Conservation (phyloP, 2,888 invertebrate genomes). For the Brachyptera risi region DNA sequence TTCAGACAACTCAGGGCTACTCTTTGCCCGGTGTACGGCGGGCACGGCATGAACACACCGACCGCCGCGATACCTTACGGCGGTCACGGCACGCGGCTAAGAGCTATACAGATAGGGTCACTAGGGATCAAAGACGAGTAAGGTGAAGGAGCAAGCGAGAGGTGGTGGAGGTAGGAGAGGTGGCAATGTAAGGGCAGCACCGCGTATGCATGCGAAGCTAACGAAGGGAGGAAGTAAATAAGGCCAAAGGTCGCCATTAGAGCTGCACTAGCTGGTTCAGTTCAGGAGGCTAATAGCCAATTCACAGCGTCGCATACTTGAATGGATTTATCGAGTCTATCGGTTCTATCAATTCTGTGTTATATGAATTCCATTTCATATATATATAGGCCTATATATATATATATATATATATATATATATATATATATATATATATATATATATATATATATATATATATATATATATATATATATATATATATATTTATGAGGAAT, state of each 20-base stretch:
- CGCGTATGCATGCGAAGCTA: conserved; percentile 42
- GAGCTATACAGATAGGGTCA: conserved; percentile 27
- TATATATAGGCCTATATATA: no score
- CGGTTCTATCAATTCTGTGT: no score
- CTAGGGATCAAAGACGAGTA: conserved; percentile 38
- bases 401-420: no score
- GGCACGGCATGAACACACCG: no score
- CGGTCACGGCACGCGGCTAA: conserved; percentile 27
- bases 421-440: no score
- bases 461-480: no score
- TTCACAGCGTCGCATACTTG: conserved; percentile 40
- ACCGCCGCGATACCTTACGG: conserved; percentile 25
- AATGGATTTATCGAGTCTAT: conserved; percentile 34
- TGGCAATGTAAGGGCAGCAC: no score
- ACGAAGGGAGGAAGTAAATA: conserved; percentile 36
- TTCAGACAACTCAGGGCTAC: conserved; percentile 35
- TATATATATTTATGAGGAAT: no score
- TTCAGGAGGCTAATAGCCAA: conserved; percentile 49
- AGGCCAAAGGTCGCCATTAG: conserved; percentile 47
- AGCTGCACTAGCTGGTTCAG: conserved; percentile 45
- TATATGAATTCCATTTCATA: no score
- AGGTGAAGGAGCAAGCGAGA: conserved; percentile 39
- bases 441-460: no score
- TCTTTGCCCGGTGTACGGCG: conserved; percentile 13
- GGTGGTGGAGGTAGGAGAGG: conserved; percentile 36